Conservation (phyloP, 2,888 invertebrate genomes). For the Apantesis nais region DNA sequence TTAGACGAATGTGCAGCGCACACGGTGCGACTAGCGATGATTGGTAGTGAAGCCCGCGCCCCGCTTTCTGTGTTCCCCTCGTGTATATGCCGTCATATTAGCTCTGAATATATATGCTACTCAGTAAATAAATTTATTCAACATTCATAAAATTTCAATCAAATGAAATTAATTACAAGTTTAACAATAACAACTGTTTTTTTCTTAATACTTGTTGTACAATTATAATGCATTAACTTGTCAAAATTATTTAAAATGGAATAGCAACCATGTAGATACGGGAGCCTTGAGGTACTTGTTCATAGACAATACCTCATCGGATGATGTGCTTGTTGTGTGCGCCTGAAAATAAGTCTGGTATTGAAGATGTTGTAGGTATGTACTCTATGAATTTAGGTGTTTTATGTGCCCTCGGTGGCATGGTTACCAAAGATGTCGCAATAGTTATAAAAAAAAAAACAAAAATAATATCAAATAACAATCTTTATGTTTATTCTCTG, state of each 20-base stretch:
- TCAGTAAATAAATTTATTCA: background rate
- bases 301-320: too few species aligned
- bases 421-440: background rate
- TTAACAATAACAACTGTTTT: background rate
- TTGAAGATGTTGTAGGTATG: background rate
- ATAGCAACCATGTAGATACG: too few species aligned
- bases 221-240: too few species aligned
- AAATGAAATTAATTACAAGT: background rate
- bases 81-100: background rate
- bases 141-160: background rate
- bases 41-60: background rate
- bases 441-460: background rate
- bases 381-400: too few species aligned
- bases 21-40: conserved; percentile 41
- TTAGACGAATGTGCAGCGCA: conserved; percentile 64
- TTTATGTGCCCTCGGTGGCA: too few species aligned
- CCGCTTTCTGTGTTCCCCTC: conserved; percentile 18
- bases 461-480: background rate
- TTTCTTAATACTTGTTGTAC: too few species aligned
- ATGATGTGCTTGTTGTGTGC: too few species aligned
- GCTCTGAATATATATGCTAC: background rate
- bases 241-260: too few species aligned
- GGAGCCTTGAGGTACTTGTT: too few species aligned
- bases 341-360: background rate
- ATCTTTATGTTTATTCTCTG: background rate